A percentile compares a stretch with the other conserved stretches of the same genome.
Evolutionary conservation across 2,113 vertebrate species (phyloP).

Genomic region (Loxodonta africana): DNA sequence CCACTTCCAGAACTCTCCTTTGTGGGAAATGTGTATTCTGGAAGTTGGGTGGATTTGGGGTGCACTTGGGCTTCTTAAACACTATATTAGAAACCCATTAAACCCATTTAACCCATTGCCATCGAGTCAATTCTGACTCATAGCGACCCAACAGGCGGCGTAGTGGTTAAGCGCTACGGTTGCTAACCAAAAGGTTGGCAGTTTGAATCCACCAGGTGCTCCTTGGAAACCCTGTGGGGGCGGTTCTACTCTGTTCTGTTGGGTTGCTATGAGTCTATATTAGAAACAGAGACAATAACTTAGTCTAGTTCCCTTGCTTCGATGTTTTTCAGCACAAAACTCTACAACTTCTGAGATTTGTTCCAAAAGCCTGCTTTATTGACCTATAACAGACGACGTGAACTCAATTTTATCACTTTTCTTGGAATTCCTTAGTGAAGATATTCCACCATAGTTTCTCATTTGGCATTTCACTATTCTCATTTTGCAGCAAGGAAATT

Average conservation of each 20-base stretch:
- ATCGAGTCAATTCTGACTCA: too few relatives aligned
- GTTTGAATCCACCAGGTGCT: too few relatives aligned
- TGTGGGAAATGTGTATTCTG: neutral
- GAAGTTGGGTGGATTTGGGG: neutral
- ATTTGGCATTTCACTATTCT: conserved; percentile 2
- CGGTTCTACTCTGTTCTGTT: too few relatives aligned
- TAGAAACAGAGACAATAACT: neutral
- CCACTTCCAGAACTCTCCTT: neutral
- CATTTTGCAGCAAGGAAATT: conserved; percentile 33
- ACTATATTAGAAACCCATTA: neutral
- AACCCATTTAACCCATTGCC: too few relatives aligned
- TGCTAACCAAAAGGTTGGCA: too few relatives aligned
- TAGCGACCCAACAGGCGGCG: too few relatives aligned
- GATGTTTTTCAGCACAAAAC: neutral
- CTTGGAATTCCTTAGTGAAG: neutral
- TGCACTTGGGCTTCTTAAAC: neutral
- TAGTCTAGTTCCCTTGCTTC: neutral
- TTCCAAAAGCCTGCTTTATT: neutral
- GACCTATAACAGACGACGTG: neutral
- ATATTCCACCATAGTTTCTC: neutral
- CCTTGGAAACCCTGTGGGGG: too few relatives aligned
- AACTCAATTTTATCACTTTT: neutral
- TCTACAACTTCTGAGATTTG: neutral
- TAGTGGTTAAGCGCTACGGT: too few relatives aligned
- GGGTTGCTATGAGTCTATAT: too few relatives aligned